phyloP scores from a whole-genome alignment of 1,140 invertebrate genomes.

The Apolygus lucorum region DNA sequence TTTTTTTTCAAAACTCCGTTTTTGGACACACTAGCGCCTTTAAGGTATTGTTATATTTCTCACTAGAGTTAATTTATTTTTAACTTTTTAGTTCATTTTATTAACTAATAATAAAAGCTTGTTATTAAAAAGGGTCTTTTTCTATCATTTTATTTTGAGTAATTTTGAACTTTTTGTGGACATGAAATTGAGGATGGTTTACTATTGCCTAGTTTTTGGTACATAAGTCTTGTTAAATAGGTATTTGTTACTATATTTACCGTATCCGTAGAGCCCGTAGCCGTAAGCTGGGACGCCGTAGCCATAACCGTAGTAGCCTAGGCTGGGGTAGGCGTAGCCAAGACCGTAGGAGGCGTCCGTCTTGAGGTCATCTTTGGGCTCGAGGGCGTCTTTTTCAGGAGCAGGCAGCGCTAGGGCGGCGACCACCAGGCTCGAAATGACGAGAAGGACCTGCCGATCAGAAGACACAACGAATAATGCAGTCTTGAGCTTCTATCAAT shows the following conservation, averaged over 20 bases:
- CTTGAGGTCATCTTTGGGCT: not conserved
- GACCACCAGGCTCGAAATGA: not conserved
- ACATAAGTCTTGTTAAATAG: too few relatives aligned
- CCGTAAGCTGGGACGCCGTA: not conserved
- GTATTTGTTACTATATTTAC: not conserved
- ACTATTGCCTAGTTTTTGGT: not conserved
- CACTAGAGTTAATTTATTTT: too few relatives aligned
- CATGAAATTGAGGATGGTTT: not conserved
- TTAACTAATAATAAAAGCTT: too few relatives aligned
- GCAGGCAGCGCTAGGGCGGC: not conserved
- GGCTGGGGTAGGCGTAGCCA: not conserved
- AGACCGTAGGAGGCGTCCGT: not conserved
- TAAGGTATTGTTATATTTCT: too few relatives aligned
- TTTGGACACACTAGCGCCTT: too few relatives aligned
- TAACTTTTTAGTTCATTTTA: too few relatives aligned
- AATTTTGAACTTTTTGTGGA: too few relatives aligned
- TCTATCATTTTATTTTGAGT: too few relatives aligned
- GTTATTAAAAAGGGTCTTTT: too few relatives aligned
- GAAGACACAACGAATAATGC: too few relatives aligned
- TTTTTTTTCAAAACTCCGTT: too few relatives aligned
- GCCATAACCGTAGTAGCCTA: not conserved
- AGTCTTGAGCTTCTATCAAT: too few relatives aligned
- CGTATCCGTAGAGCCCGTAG: not conserved
- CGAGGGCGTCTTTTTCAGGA: not conserved
- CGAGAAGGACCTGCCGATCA: not conserved